Base-by-base conservation (phyloP, 2,888 invertebrate genomes). In the Heliconius charithonia region DNA sequence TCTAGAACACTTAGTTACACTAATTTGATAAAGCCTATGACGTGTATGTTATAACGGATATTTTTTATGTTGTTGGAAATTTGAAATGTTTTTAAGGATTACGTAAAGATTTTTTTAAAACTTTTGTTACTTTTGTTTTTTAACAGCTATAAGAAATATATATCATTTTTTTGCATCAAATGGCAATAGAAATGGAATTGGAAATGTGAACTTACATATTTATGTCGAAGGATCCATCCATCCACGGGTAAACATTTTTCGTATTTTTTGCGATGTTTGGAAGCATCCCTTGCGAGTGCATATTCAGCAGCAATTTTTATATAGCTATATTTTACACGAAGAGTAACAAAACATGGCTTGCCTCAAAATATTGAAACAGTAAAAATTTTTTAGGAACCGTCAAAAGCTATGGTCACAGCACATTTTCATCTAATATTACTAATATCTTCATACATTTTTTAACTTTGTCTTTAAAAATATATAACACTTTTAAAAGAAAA, bases 1-100 rank as follows among this genome's bases (percentile, higher is more conserved):
- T 9, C 73, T 66, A 45, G 66, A 74, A 56, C 73, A 74, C 74
- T 65, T 45, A 62, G 67, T 73, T 67, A 59, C 37, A 27, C 13
- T 66, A 73, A 51, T 73, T 65, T 59, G 27, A 67, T 29, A 45
- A 45, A 73, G n/a, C 45, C 7, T 41, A 37, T 37, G 9, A 25
- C 12, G 19, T 62, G 10, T 72, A 69, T 37, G 32, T 37, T 37
- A 9, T 37, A 1, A 51, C 3, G 51, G 19, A 51, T 51, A 37
- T 37, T 37, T 9, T 37, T 37, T n/a, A 67, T 22, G 22, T 32
- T 19, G 13, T 67, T 13, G 4, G 13, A 67, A 41, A 25, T 67
- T 37, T 1, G 4, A 22, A n/a, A 32, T 22, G 12, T 22, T n/a
- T 41, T 27, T 16, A 6, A 27, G 25, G 63, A 63, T 3, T 62